phyloP scores from a whole-genome alignment of 2,888 invertebrate genomes.

The Abrostola triplasia region DNA sequence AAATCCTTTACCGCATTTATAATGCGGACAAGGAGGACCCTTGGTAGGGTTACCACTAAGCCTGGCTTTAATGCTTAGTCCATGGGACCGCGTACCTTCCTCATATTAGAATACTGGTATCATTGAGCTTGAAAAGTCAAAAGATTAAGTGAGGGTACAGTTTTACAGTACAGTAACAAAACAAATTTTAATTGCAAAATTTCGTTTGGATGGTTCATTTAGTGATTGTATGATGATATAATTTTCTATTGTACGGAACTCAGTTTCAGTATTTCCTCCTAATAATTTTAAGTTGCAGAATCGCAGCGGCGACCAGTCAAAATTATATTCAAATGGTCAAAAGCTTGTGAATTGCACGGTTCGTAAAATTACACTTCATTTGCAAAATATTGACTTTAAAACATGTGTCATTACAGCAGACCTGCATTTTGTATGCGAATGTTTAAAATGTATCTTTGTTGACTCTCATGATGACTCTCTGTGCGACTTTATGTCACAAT shows the following conservation, averaged over 20 bases:
- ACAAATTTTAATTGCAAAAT: not conserved
- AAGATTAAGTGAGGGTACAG: not conserved
- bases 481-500: not conserved
- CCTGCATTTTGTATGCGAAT: constrained; percentile 19
- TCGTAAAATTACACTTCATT: constrained; percentile 27
- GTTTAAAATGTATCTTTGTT: constrained; percentile 23
- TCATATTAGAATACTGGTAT: constrained; percentile 17
- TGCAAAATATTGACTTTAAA: constrained; percentile 57
- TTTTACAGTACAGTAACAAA: too few species aligned
- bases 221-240: too few species aligned
- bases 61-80: constrained; percentile 26
- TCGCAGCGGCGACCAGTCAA: too few species aligned
- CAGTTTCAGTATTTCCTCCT: too few species aligned
- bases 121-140: not conserved
- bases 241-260: too few species aligned
- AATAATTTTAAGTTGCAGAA: too few species aligned
- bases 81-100: constrained; percentile 16
- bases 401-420: constrained; percentile 45
- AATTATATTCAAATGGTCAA: constrained; percentile 5
- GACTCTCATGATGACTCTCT: constrained; percentile 1
- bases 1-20: constrained; percentile 38
- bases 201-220: too few species aligned
- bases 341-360: constrained; percentile 18
- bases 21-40: constrained; percentile 9
- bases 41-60: constrained; percentile 24